Conservation (phyloP, 2,113 vertebrate genomes). For the Tricholaema leucomelas region DNA sequence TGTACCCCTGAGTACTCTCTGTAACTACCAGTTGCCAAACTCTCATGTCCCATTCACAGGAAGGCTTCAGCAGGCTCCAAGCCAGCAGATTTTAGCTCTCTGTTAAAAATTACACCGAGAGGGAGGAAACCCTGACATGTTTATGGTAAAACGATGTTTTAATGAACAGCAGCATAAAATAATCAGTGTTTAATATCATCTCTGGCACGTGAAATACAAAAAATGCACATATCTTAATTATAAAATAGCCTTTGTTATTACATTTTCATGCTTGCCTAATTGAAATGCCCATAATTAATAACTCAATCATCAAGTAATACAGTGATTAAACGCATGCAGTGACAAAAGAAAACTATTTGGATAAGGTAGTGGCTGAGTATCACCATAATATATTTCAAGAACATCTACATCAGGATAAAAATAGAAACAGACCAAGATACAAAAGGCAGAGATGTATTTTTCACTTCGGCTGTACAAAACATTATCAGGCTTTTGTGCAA, state of each 20-base stretch:
- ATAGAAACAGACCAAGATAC: constrained; percentile 77
- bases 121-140: constrained; percentile 19
- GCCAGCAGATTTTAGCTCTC: not conserved
- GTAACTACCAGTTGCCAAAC: not conserved
- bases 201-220: constrained; percentile 79
- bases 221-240: constrained; percentile 65
- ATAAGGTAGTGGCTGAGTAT: constrained; percentile 64
- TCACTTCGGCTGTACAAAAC: constrained; percentile 93
- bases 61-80: not conserved
- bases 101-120: not conserved
- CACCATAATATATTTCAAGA: constrained; percentile 68
- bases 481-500: constrained; percentile 87
- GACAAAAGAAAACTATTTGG: constrained; percentile 68
- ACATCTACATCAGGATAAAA: constrained; percentile 71
- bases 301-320: constrained; percentile 78
- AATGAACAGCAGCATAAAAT: constrained; percentile 82
- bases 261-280: constrained; percentile 75
- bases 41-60: not conserved
- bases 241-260: constrained; percentile 76
- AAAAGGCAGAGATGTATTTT: constrained; percentile 88
- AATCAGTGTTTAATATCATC: constrained; percentile 82
- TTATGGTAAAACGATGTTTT: constrained; percentile 71
- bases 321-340: constrained; percentile 81
- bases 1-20: not conserved
- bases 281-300: constrained; percentile 77